Conservation (phyloP, 2,797 vertebrate species). For the Anguilla anguilla region DNA sequence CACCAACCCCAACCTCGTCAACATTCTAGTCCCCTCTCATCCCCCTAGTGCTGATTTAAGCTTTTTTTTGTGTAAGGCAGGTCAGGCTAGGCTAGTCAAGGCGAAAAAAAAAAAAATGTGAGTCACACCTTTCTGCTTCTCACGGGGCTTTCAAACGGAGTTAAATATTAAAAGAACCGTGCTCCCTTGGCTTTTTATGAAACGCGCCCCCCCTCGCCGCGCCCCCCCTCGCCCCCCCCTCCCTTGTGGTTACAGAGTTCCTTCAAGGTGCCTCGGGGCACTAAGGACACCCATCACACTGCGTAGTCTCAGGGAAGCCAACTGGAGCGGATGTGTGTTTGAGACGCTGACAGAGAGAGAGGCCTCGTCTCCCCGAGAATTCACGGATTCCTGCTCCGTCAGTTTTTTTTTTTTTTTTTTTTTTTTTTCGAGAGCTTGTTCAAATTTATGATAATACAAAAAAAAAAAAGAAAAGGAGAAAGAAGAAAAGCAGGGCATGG, state of each 20-base stretch:
- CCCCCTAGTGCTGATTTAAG: background rate
- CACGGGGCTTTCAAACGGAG: background rate
- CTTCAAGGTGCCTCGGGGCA: background rate
- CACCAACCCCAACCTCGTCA: background rate
- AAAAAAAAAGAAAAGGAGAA: background rate
- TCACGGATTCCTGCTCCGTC: background rate
- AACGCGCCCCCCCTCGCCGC: background rate
- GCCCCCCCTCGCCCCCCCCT: no score
- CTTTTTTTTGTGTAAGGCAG: background rate
- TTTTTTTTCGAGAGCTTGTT: background rate
- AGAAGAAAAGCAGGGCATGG: background rate
- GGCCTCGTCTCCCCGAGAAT: background rate
- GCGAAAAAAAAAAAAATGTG: background rate
- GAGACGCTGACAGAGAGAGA: background rate
- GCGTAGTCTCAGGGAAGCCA: background rate
- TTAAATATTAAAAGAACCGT: background rate
- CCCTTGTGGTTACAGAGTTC: background rate
- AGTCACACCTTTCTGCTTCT: background rate
- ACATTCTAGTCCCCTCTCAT: background rate
- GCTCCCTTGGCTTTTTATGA: background rate
- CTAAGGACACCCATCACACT: constrained; percentile 9
- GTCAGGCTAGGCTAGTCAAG: background rate
- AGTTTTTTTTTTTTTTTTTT: background rate
- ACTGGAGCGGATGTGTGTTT: constrained; percentile 3
- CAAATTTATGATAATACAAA: constrained; percentile 4